Base-by-base conservation (phyloP, 2,797 vertebrate genomes). In the Alca torda region DNA sequence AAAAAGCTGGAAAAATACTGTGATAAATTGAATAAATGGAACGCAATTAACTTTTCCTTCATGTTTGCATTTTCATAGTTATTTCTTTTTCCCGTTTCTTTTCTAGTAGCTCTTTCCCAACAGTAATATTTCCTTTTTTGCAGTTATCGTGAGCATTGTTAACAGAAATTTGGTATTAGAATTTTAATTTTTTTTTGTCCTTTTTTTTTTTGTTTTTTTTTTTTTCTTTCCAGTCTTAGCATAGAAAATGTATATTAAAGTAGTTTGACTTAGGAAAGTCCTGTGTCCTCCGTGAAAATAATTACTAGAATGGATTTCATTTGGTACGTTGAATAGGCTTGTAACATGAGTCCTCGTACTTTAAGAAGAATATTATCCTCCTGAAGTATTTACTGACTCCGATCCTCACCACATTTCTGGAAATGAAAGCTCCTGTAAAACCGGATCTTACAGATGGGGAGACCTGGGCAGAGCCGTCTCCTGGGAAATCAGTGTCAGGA, bases 21-120 rank as follows among this genome's bases (percentile, higher is more conserved):
- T 68, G 73, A 84, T 92, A 84, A 95, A 96, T 75, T 75, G 83
- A 59, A 91, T 83, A 93, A 96, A 86, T 69, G 39, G 57, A 90
- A 87, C 75, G 68, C 84, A 94, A 94, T 91, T 96, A 96, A 89
- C 54, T 95, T 95, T 94, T 89, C 39, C 75, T 87, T 85, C 87
- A 26, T 91, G 72, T 93, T 93, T 93, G 56, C 28, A 54, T 97
- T 92, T 86, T 96, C 64, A 37, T 21, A 74, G 57, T 53, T 91
- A 46, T 59, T 94, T 91, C 50, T 89, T 82, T 76, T 84, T 31
- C 51, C 39, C 15, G 8, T 89, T 94, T 89, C 56, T 79, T 89
- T 89, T 74, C 83, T 87, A 86, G 76, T 56, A 81, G 76, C 45
- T 61, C 68, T 95, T 95, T 83, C 54, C 59, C 26, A 8, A 69